Conservation (phyloP, 2,888 invertebrate species). For the Dynastes grantii region DNA sequence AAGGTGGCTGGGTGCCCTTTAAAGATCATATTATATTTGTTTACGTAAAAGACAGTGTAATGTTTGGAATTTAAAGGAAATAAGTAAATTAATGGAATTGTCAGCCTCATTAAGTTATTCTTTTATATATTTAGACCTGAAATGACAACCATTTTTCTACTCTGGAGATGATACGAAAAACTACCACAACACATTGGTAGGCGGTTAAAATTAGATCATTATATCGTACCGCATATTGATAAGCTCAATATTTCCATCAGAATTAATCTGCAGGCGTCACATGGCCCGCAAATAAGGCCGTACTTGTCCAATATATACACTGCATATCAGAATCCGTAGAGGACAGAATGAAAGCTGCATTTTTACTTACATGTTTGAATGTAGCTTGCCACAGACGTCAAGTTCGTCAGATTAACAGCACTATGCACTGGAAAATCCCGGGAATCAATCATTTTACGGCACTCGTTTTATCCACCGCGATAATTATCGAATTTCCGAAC, state of each 20-base stretch:
- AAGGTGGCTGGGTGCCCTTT: not conserved
- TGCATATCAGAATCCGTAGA: no score
- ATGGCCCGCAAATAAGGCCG: slow-evolving; percentile 50
- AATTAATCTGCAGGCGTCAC: no score
- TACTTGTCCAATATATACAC: slow-evolving; percentile 2
- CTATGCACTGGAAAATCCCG: slow-evolving; percentile 63
- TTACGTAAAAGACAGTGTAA: no score
- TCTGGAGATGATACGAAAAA: not conserved
- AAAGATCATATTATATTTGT: no score
- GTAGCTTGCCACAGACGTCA: slow-evolving; percentile 63
- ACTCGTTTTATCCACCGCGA: slow-evolving; percentile 22
- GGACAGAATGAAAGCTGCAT: no score
- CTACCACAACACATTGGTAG: not conserved
- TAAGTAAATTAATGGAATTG: no score
- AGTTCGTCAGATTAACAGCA: slow-evolving; percentile 60
- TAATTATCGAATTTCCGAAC: slow-evolving; percentile 52
- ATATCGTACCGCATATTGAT: slow-evolving; percentile 1
- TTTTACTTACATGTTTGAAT: slow-evolving; percentile 64
- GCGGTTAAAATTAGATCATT: slow-evolving; percentile 33
- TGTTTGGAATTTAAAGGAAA: not conserved
- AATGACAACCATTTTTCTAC: not conserved
- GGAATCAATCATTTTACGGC: slow-evolving; percentile 60
- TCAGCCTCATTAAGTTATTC: no score
- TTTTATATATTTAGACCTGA: not conserved
- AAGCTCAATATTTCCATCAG: slow-evolving; percentile 3